Base-by-base conservation (phyloP, 2,113 vertebrate genomes). In the Daphoenositta chrysoptera region DNA sequence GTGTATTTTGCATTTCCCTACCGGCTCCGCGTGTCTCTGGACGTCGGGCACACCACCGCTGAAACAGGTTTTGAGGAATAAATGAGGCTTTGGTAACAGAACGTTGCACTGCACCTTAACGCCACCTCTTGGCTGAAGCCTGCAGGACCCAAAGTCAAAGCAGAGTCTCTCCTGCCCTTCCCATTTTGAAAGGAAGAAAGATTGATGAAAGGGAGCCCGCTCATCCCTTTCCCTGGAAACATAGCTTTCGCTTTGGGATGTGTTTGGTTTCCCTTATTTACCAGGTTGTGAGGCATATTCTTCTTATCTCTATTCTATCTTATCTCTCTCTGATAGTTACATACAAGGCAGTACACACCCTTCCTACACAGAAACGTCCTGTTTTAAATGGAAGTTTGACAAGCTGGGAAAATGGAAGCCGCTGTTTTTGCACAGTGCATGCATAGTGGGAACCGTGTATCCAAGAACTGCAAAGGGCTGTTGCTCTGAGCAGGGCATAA, bases 91-190 rank as follows among this genome's bases (percentile, higher is more conserved):
- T n/a, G 42, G 28, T 22, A 18, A 35, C 21, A 37, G n/a, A 78
- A n/a, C 11, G 5, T 91, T 96, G 45, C 54, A 3, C 51, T 97
- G 93, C 83, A 26, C 44, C 94, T 91, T 90, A 80, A 77, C 79
- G 97, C 97, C 97, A 98, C 93, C 97, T 98, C 90, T 97, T 85
- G 97, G 97, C 91, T 83, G 57, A 80, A 90, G 51, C 82, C 66
- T 53, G 95, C 80, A 96, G 91, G 61, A 39, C 42, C 31, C 50
- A 21, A 5, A 1, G 44, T 11, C 19, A 23, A 39, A 69, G 45
- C 28, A 35, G 6, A 65, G 21, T 6, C 39, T 37, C n/a, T 37
- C 45, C 57, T 50, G 71, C 13, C 42, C 19, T 75, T 64, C 39
- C 4, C n/a, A 28, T 15, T 40, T 19, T 19, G 13, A 26, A 79